Evolutionary conservation across 2,888 invertebrate species (phyloP).

Genomic region (Sphecodes monilicornis): DNA sequence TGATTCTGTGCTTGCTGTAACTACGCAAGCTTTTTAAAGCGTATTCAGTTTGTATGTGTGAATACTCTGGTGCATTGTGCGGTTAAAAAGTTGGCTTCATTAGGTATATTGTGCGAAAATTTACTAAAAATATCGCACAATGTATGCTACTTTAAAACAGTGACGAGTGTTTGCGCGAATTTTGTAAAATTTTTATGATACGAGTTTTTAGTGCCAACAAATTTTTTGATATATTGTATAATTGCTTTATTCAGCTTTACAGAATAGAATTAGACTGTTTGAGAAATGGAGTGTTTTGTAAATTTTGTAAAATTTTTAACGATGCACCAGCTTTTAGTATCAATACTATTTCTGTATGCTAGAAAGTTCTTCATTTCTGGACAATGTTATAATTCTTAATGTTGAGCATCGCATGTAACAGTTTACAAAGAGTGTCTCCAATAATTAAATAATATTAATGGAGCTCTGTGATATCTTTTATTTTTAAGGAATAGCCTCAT

Average conservation of each 20-base stretch:
- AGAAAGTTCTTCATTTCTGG: background rate
- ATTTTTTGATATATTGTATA: too few species aligned
- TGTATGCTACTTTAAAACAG: background rate
- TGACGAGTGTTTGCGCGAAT: background rate
- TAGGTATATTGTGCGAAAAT: background rate
- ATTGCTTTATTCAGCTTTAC: too few species aligned
- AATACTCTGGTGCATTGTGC: background rate
- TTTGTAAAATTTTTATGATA: background rate
- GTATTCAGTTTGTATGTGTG: background rate
- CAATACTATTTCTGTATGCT: background rate
- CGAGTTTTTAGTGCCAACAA: background rate
- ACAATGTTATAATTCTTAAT: too few species aligned
- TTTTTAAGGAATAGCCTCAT: too few species aligned
- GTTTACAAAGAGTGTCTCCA: too few species aligned
- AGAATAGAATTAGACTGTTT: too few species aligned
- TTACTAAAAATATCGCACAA: background rate
- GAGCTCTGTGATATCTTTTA: too few species aligned
- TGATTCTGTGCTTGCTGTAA: background rate
- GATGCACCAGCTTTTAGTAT: too few species aligned
- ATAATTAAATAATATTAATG: too few species aligned
- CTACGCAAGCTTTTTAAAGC: background rate
- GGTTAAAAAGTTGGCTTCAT: background rate
- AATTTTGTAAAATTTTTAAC: too few species aligned
- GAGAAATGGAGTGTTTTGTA: too few species aligned
- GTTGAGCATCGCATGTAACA: too few species aligned